Evolutionary conservation across 2,888 invertebrate species (phyloP), one percentile per base, ranked within the genome.

Genomic region (Drepanosiphum platanoidis): DNA sequence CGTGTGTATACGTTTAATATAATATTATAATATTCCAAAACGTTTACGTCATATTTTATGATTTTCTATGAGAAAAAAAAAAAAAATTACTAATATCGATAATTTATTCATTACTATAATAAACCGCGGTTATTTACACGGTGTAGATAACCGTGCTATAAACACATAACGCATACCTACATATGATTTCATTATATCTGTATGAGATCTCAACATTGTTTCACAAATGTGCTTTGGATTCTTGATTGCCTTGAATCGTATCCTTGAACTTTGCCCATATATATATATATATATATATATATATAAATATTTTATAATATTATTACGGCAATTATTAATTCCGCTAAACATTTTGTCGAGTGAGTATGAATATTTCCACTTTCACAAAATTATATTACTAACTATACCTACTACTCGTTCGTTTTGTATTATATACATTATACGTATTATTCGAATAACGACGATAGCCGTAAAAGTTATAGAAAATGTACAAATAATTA

Each of bases 181-280:
- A 18, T 42, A 18, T 46, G 18, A 52, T 18, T 52, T 52, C 3
- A 22, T 52, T 52, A 15, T 52, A 22, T 52, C 52, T 22, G 52
- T 52, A 7, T 42, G 13, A 8, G 22, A 52, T 52, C 15, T 52
- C 1, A 64, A 64, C 22, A 30, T 30, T 78, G 64, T 78, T 64
- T 32, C 64, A 42, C 30, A 78, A 64, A 78, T 78, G 30, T 34
- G 30, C 39, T 78, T 64, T 64, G 2, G 18, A 78, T 78, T 64
- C 61, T 64, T 30, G 78, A 78, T 64, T 39, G 64, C 78, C 78
- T 78, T 78, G 64, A 78, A 64, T 30, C 22, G 2, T 78, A 78
- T 78, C 64, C 78, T 78, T 64, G 78, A 78, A 78, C 78, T 78
- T 78, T 78, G 64, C 64, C 22, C 32, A 34, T 75, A 36, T 18